Base-by-base conservation (phyloP, 2,113 vertebrate genomes). In the Oreochromis aureus region DNA sequence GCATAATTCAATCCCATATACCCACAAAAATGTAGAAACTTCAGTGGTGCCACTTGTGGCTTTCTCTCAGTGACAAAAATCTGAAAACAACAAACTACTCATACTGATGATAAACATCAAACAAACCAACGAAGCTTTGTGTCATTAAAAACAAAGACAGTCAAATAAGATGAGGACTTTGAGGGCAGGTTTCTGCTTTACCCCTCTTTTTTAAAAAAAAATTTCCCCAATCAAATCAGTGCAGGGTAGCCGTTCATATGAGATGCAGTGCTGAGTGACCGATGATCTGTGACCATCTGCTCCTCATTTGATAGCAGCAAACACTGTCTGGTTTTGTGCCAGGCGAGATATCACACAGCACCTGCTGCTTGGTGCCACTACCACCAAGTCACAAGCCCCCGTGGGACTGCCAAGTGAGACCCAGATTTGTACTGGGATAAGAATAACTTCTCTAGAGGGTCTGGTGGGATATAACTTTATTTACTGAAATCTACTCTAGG, bases 251-350 rank as follows among this genome's bases (percentile, higher is more conserved):
- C 1, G 8, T 51, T 81, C 48, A 34, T 71, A 63, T 16, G 82
- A 92, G 89, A 88, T 78, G 59, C 71, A 79, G 80, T 1, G 78
- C 36, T 85, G 76, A 24, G 22, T 24, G 22, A 86, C 76, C 54
- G 15, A 46, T 44, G 59, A 86, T 87, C 61, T 80, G 66, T 59
- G 80, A 80, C 89, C 90, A 93, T 92, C 93, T 93, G 91, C 81
- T 89, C n/a, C 81, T 58, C 22, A 81, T 91, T 7, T 87, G 85
- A 90, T 55, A 69, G 81, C 81, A 81, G 85, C 73, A 84, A 90
- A 83, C 53, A 58, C 58, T 39, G 69, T 86, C 89, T 91, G 83
- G 78, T 83, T 36, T 34, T 22, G 73, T n/a, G 89, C 90, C 90
- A 90, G 39, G 13, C 2, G 58, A 90, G 87, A 90, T 83, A 84